A percentile compares a stretch with the other conserved stretches of the same genome.
Conservation (phyloP, 2,888 invertebrate species). For the Hololepta plana region DNA sequence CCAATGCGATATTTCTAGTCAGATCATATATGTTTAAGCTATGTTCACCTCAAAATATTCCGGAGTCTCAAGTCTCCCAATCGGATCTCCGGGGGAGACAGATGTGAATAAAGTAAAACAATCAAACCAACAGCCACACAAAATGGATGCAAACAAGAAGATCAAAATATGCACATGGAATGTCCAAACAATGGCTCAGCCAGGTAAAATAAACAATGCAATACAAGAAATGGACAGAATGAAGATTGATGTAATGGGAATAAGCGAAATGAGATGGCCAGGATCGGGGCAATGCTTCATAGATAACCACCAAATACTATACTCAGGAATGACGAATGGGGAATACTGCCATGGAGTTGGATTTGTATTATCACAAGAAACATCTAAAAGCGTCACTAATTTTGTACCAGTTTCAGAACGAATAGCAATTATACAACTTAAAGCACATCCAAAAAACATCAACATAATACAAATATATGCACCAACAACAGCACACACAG, state of each 20-base stretch:
- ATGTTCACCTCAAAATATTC: no score
- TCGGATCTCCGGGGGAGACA: no score
- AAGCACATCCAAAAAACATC: conserved; percentile 2
- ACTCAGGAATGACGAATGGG: neutral
- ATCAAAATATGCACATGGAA: neutral
- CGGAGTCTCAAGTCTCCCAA: no score
- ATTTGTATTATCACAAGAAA: neutral
- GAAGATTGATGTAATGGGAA: conserved; percentile 9
- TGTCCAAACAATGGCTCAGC: neutral
- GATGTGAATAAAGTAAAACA: no score
- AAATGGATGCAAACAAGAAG: neutral
- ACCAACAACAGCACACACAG: conserved; percentile 6
- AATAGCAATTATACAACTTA: conserved; percentile 1
- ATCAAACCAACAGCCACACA: no score
- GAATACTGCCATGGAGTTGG: neutral
- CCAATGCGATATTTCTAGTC: no score
- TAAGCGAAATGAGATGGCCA: conserved; percentile 9
- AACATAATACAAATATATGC: conserved; percentile 6
- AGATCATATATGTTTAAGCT: no score
- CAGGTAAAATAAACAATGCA: conserved; percentile 9
- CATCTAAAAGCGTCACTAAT: neutral
- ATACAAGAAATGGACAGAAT: conserved; percentile 8
- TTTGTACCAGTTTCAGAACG: conserved; percentile 1
- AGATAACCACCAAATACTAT: neutral
- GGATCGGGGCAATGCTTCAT: conserved; percentile 6